phyloP scores from a whole-genome alignment of 2,888 invertebrate species.

The Tenthredo distinguenda region DNA sequence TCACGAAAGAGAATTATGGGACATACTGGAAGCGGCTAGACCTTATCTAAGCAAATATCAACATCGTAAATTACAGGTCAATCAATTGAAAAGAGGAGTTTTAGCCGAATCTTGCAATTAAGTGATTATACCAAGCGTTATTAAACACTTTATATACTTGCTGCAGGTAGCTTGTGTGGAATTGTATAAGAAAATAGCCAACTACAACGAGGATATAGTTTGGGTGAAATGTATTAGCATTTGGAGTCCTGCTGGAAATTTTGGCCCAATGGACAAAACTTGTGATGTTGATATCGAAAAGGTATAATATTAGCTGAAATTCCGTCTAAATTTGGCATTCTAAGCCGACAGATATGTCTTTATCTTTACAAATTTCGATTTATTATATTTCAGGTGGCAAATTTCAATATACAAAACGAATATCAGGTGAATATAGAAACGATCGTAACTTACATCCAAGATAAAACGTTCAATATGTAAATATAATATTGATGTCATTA shows the following conservation, averaged over 20 bases:
- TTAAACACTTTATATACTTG: constrained; percentile 25
- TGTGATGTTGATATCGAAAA: neutral
- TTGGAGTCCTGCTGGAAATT: constrained; percentile 63
- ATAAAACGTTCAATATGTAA: constrained; percentile 56
- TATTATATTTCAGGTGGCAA: constrained; percentile 58
- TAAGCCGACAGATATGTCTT: neutral
- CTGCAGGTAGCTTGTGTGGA: constrained; percentile 80
- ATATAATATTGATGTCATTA: constrained; percentile 56
- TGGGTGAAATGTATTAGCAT: constrained; percentile 74
- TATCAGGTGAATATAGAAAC: constrained; percentile 67
- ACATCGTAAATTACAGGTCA: constrained; percentile 83
- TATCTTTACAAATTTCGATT: constrained; percentile 46
- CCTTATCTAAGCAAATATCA: constrained; percentile 83
- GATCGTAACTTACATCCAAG: constrained; percentile 66
- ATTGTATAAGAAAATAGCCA: constrained; percentile 80
- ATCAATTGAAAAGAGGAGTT: constrained; percentile 8
- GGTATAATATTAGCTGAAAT: neutral
- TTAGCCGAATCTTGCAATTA: neutral
- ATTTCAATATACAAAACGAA: constrained; percentile 60
- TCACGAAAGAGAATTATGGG: constrained; percentile 76
- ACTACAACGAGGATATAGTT: constrained; percentile 78
- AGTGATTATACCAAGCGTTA: neutral
- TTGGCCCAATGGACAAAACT: neutral
- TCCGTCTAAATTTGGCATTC: neutral
- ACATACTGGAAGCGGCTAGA: constrained; percentile 77